Evolutionary conservation across 1,140 invertebrate species (phyloP), one percentile per base, ranked within the genome.

Genomic region (Magallana gigas): DNA sequence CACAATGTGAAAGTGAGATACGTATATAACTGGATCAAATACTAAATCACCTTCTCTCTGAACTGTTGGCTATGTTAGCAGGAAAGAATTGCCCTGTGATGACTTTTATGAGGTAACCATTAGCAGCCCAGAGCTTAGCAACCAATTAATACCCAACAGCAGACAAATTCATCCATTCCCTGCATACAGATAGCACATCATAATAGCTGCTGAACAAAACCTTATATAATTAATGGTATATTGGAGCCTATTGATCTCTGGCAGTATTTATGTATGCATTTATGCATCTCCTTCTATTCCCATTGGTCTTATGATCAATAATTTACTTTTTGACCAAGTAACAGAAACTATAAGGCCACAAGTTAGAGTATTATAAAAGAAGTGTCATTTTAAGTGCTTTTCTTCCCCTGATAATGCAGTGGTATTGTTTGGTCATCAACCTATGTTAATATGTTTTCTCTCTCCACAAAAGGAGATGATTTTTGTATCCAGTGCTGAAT

Each of bases 281-380:
- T 62, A 62, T 62, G 60, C 60, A 62, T 62, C n/a, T 12, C 60
- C 60, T 62, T 62, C 60, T 16, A 62, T 62, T 62, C n/a, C 60
- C 60, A 12, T 16, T 62, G 14, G 60, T 62, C 60, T n/a, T n/a
- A 16, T 62, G 60, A 62, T 62, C 60, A 62, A 62, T 62, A 62
- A 62, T 62, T 62, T 62, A 62, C 9, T 62, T 62, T 62, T 62
- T 62, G 14, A 11, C 36, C 36, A 48, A 48, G 36, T 48, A 48
- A 48, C 12, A 11, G n/a, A n/a, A 5, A n/a, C 14, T 16, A n/a
- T 62, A 62, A n/a, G 60, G 60, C 60, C 60, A 62, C 60, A 62
- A 62, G 12, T 62, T 62, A 62, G 60, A 16, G 60, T 62, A 6
- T 62, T 62, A n/a, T 12, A n/a, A 62, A 62, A 62, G 60, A 11